A percentile compares a stretch with the other conserved stretches of the same genome.
phyloP scores from a whole-genome alignment of 2,113 vertebrate genomes.

The Mustela nigripes region DNA sequence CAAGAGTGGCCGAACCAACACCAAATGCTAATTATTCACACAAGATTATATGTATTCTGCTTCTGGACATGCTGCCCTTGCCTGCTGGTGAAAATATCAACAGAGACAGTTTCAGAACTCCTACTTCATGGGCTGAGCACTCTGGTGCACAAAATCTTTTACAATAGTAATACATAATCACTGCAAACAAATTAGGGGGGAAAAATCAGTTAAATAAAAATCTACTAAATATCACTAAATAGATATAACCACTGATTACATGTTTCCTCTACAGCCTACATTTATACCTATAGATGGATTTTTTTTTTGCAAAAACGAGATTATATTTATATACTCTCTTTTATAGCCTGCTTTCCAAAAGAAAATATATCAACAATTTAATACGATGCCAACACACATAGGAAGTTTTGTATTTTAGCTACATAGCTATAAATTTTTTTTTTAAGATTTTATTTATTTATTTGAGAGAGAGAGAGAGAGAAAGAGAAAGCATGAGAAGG shows the following conservation, averaged over 20 bases:
- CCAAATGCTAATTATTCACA: constrained; percentile 19
- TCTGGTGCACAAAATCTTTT: not conserved
- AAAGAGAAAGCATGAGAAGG: no score
- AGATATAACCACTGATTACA: not conserved
- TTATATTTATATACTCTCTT: not conserved
- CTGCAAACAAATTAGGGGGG: not conserved
- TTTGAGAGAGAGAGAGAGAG: no score
- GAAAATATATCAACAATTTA: constrained; percentile 51
- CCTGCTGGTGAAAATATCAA: not conserved
- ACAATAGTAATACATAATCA: not conserved
- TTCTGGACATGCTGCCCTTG: not conserved
- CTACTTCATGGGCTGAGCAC: not conserved
- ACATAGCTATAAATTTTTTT: not conserved
- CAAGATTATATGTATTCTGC: not conserved
- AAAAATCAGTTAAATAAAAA: not conserved
- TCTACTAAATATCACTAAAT: not conserved
- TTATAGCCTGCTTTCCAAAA: constrained; percentile 52
- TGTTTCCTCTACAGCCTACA: not conserved
- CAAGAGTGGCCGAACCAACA: not conserved
- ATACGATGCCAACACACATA: not conserved
- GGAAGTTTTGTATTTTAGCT: not conserved
- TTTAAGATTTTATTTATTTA: no score
- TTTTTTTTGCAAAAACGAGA: not conserved
- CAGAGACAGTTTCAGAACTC: not conserved
- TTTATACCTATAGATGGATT: not conserved